A percentile compares a stretch with the other conserved stretches of the same genome.
These are phyloP conservation scores for Eilema depressum DNA, from an alignment of 2,888 invertebrate genomes.

Conservation along the genomic window DNA sequence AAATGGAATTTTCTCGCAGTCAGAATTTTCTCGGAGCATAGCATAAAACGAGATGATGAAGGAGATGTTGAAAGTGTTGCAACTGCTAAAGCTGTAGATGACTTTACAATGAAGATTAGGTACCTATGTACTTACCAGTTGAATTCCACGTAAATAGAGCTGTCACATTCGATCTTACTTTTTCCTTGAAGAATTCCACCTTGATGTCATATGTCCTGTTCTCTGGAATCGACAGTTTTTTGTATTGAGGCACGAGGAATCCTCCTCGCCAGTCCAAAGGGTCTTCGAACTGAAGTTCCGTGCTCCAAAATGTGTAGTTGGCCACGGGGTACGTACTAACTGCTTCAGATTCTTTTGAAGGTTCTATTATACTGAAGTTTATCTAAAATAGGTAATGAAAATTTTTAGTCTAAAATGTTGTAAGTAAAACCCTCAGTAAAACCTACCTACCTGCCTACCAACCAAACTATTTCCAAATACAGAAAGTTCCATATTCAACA, in stretches of 20 bases:
- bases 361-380: constrained; percentile 33
- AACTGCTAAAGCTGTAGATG: not conserved
- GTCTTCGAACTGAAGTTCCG: constrained; percentile 34
- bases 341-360: constrained; percentile 26
- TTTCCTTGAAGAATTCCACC: constrained; percentile 17
- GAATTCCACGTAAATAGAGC: constrained; percentile 51
- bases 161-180: constrained; percentile 8
- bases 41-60: not conserved
- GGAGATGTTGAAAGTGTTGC: too few relatives aligned
- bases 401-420: not conserved
- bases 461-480: too few relatives aligned
- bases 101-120: not conserved
- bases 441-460: too few relatives aligned
- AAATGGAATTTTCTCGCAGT: too few relatives aligned
- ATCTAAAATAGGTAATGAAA: constrained; percentile 45
- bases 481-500: too few relatives aligned
- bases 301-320: constrained; percentile 49
- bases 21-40: too few relatives aligned
- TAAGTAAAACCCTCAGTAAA: too few relatives aligned
- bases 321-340: constrained; percentile 20
- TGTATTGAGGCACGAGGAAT: constrained; percentile 25
- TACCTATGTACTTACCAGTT: constrained; percentile 65
- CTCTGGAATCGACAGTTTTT: constrained; percentile 18
- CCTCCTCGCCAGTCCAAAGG: constrained; percentile 35
- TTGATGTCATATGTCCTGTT: constrained; percentile 43